Percentiles rank a stretch among this genome's conserved stretches.
Conservation (phyloP, 1,140 invertebrate species). For the Zophobas atratus region DNA sequence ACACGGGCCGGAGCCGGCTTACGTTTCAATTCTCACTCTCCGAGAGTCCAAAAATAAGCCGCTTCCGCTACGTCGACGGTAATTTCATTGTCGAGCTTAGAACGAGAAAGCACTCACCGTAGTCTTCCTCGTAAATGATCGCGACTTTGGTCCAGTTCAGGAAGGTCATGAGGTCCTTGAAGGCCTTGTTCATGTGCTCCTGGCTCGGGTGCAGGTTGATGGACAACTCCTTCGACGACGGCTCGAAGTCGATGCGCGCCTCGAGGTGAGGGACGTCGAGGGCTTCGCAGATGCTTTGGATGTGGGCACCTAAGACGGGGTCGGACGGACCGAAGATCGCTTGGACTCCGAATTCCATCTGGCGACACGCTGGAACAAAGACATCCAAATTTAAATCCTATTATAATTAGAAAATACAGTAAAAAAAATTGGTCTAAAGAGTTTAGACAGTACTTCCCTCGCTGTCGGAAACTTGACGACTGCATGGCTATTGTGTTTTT, state of each 20-base stretch:
- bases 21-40: too few species aligned
- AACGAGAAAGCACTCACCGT: conserved; percentile 72
- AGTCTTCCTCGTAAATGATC: conserved; percentile 93
- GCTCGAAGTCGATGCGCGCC: conserved; percentile 81
- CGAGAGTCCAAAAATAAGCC: too few species aligned
- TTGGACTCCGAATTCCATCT: conserved; percentile 88
- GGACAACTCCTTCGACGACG: conserved; percentile 82
- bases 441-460: too few species aligned
- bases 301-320: conserved; percentile 84
- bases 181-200: conserved; percentile 86
- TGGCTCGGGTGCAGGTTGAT: conserved; percentile 93
- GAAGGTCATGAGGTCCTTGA: conserved; percentile 89
- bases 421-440: too few species aligned
- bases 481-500: too few species aligned
- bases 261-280: conserved; percentile 92
- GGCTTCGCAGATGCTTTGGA: conserved; percentile 92
- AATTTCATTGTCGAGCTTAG: neutral
- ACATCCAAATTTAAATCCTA: conserved; percentile 25
- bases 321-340: conserved; percentile 93
- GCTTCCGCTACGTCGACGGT: neutral
- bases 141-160: conserved; percentile 95
- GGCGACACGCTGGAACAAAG: conserved; percentile 83
- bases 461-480: too few species aligned
- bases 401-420: too few species aligned
- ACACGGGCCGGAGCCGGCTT: too few species aligned